Evolutionary conservation across 2,113 vertebrate genomes (phyloP), one percentile per base, ranked within the genome.

Genomic region (Lichenostomus cassidix): DNA sequence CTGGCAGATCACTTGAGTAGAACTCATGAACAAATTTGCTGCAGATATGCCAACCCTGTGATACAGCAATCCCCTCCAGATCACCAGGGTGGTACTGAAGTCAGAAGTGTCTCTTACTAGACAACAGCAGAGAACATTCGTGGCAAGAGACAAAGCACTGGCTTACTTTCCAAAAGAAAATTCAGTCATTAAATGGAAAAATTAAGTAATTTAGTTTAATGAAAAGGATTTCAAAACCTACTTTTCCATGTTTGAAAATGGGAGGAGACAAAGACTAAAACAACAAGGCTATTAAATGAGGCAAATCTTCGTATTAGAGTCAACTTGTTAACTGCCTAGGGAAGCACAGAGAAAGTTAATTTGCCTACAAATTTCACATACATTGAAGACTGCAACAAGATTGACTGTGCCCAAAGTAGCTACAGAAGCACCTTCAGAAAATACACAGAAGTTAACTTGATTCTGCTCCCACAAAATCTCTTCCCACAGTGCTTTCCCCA

Each of bases 301-400:
- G 15, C 14, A 81, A 64, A 87, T 69, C 18, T 74, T 62, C 7
- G 28, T 18, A 33, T 20, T 69, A 16, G 65, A 83, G 42, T 52
- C 46, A 60, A 69, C 33, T 25, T 31, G 17, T 44, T 42, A 68
- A 64, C 47, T 76, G 71, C 67, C 68, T 35, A 25, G 12, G 12
- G 53, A 75, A 83, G 47, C 4, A 1, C 37, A 70, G 46, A 58
- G 31, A 44, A 87, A 81, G 21, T 39, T 47, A 16, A 44, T 67
- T 70, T 58, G 27, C 68, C 47, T 78, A n/a, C 0, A 0, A 31
- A 65, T 90, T 46, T n/a, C 3, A 1, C 3, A 3, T 14, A 60
- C 2, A 5, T 15, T 17, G 37, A 67, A 58, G 42, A 35, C 20
- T 33, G 18, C 35, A 78, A 33, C 27, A n/a, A 76, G 19, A 37